Base-by-base conservation (phyloP, 2,113 vertebrate species). In the Astur gentilis region DNA sequence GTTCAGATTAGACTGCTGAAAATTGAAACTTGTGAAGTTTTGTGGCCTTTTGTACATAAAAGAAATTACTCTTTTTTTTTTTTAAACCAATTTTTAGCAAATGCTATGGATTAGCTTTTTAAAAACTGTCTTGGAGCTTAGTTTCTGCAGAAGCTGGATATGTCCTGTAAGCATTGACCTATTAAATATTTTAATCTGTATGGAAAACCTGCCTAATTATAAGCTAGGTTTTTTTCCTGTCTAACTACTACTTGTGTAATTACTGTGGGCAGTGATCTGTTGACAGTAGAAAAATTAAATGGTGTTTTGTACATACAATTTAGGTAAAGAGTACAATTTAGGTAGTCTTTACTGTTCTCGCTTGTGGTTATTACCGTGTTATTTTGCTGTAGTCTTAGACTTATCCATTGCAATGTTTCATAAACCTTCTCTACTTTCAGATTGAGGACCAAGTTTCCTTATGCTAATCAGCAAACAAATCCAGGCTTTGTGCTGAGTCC, bases 401-500 rank as follows among this genome's bases (percentile, higher is more conserved):
- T 84, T 94, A 58, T 26, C n/a, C 29, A 50, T 62, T 92, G 73
- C 73, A 58, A 15, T 93, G 31, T 89, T 97, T 95, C 80, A 77
- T 95, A 60, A 96, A 77, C 31, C 44, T 87, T 98, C 95, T 92
- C 93, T 98, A 13, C 83, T 95, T 98, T 70, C 97, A 99, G 99
- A 91, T 34, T 99, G 95, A 98, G 99, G 97, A 98, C 98, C 96
- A 98, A 92, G 88, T 99, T 99, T 97, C 98, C 98, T 61, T 97
- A 97, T 20, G 90, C 89, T 17, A 95, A 98, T 96, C 96, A 97
- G 54, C 91, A 94, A 89, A 99, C 98, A 95, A 99, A 99, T 96
- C 99, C 98, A 34, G 99, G 99, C 92, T 99, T 99, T 93, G 98
- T 99, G 69, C 98, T 99, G 91, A 99, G 99, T 95, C 98, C 99